Evolutionary conservation across 1,140 invertebrate species (phyloP).

Genomic region (Acromyrmex heyeri): DNA sequence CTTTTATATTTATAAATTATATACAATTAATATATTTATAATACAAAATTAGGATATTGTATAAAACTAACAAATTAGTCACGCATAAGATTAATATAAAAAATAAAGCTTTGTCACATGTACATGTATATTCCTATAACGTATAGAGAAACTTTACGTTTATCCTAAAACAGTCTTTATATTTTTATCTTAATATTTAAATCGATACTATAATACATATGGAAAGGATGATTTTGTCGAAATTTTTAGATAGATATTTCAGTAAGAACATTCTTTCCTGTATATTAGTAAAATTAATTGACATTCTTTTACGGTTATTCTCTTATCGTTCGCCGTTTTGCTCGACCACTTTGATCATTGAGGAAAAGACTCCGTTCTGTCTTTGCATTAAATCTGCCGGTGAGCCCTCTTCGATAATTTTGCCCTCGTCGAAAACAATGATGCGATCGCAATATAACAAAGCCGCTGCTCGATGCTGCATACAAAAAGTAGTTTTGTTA

Average conservation of each 20-base stretch:
- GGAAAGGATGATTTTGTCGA: no score
- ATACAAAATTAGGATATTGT: constrained; percentile 38
- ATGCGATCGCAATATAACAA: constrained; percentile 92
- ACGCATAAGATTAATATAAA: constrained; percentile 32
- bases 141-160: background rate
- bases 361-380: constrained; percentile 86
- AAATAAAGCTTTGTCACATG: constrained; percentile 29
- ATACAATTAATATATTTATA: constrained; percentile 7
- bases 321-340: constrained; percentile 35
- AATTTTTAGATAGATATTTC: no score
- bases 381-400: constrained; percentile 89
- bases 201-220: background rate
- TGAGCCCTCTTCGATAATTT: constrained; percentile 92
- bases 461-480: constrained; percentile 92
- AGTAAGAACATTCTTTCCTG: no score
- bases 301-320: background rate
- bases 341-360: constrained; percentile 83
- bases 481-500: constrained; percentile 33
- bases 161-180: constrained; percentile 38
- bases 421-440: constrained; percentile 92
- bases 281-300: constrained; percentile 20
- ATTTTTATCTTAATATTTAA: constrained; percentile 9
- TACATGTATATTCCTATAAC: background rate
- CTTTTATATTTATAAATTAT: constrained; percentile 32
- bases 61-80: constrained; percentile 7